These are phyloP conservation scores for Rhinopomastus cyanomelas DNA, from an alignment of 2,113 vertebrate genomes.

Conservation along the genomic window DNA sequence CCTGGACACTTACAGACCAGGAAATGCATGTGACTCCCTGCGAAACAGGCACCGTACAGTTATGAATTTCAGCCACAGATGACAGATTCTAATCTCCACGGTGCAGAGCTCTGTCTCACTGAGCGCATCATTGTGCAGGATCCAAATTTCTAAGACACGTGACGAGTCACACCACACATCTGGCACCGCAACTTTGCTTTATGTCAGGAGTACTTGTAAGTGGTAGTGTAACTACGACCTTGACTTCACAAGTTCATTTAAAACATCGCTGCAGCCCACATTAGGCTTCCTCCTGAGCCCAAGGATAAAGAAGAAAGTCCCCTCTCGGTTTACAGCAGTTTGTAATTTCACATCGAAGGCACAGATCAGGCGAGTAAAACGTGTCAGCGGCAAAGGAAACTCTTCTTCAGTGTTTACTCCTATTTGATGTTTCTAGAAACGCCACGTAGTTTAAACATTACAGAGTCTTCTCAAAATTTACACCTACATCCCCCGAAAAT, in stretches of 20 bases:
- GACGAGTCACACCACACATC: slow-evolving; percentile 15
- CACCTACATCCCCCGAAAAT: not conserved
- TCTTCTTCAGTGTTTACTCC: not conserved
- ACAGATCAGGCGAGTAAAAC: slow-evolving; percentile 2
- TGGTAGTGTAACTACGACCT: slow-evolving; percentile 36
- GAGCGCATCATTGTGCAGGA: slow-evolving; percentile 7
- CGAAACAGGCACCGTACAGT: not conserved
- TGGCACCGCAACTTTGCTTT: slow-evolving; percentile 32
- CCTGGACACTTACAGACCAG: not conserved
- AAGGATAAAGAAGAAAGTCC: not conserved
- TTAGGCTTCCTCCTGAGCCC: not conserved
- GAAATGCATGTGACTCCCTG: slow-evolving; percentile 12
- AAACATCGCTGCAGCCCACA: not conserved
- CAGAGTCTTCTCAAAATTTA: not conserved
- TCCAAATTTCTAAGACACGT: not conserved
- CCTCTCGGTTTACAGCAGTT: not conserved
- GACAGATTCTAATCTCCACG: slow-evolving; percentile 47
- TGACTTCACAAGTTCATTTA: slow-evolving; percentile 47
- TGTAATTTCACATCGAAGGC: slow-evolving; percentile 12
- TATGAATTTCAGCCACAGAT: slow-evolving; percentile 45
- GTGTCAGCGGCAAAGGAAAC: not conserved
- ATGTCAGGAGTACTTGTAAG: not conserved
- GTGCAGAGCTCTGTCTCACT: slow-evolving; percentile 16
- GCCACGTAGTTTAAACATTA: not conserved
- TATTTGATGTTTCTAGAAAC: not conserved